Evolutionary conservation across 2,113 vertebrate genomes (phyloP), one percentile per base, ranked within the genome.

Genomic region (Oncorhynchus mykiss): DNA sequence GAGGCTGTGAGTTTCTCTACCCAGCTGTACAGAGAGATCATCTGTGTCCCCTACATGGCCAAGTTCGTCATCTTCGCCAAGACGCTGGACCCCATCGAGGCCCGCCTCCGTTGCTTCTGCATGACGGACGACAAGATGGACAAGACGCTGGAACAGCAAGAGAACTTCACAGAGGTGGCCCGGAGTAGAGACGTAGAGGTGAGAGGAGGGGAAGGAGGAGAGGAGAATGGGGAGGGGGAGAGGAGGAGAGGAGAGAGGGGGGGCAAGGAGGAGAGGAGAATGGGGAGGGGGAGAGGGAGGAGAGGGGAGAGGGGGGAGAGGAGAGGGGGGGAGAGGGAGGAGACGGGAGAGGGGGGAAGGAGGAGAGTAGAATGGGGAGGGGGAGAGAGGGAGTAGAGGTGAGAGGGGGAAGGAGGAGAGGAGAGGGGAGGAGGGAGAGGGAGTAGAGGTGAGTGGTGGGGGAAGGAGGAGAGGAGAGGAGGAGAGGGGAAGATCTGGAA

Each of bases 21-120:
- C 60, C 97, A 99, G 93, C 93, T 99, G 18, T 99, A 99, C 86
- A 94, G 96, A 91, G 98, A 99, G 87, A 96, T 99, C 87, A 99
- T 99, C 77, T 99, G 98, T 78, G 98, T 99, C 12, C 98, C 98
- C 3, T 99, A 99, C 81, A 99, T 99, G 98, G 97, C 98, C 90
- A 99, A 99, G 91, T 99, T 99, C 86, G 98, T 99, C 78, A 96
- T 99, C 67, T 99, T 99, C 89, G 98, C 98, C 87, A 99, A 99
- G 85, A 98, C 98, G 0, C 93, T 98, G 1, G 97, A 99, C 85
- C 97, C 96, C 71, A 96, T 99, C 25, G 98, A 99, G 91, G 98
- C 97, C 18, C 93, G 98, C 7, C 87, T 99, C 62, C 92, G 97
- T 48, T 99, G 98, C 80, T 99, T 99, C 87, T 99, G 98, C 91